Conservation (phyloP, 2,113 vertebrate genomes). For the Sceloporus undulatus region DNA sequence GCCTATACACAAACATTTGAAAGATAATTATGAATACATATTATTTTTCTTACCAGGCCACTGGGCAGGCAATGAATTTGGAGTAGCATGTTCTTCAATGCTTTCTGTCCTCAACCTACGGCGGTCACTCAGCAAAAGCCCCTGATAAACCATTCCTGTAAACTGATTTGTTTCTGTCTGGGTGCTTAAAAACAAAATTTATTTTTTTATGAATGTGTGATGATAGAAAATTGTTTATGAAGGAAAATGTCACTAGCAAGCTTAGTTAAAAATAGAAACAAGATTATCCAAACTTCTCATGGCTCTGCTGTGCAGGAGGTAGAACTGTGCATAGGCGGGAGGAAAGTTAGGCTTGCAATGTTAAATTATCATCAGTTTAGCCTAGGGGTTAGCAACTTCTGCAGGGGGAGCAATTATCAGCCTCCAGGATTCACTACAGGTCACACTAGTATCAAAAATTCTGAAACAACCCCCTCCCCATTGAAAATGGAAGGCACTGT, state of each 20-base stretch:
- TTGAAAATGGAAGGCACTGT: too few relatives aligned
- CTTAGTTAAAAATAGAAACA: too few relatives aligned
- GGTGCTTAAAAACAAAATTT: conserved; percentile 77
- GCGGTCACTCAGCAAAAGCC: conserved; percentile 93
- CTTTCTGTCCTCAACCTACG: conserved; percentile 94
- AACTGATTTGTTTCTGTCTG: conserved; percentile 94
- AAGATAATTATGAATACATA: background rate
- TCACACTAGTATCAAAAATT: too few relatives aligned
- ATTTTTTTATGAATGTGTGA: conserved; percentile 1
- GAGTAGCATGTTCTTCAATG: conserved; percentile 95
- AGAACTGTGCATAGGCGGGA: too few relatives aligned
- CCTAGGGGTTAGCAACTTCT: too few relatives aligned
- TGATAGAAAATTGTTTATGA: background rate
- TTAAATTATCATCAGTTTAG: too few relatives aligned
- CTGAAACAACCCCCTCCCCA: too few relatives aligned
- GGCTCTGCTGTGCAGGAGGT: too few relatives aligned
- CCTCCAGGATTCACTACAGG: too few relatives aligned
- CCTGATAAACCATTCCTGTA: conserved; percentile 98
- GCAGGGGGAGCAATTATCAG: too few relatives aligned
- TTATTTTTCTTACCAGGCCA: conserved; percentile 90
- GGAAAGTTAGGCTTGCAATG: too few relatives aligned
- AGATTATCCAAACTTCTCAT: too few relatives aligned
- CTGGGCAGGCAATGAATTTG: conserved; percentile 92
- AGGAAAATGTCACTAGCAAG: background rate
- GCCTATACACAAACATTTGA: background rate